phyloP scores from a whole-genome alignment of 2,797 vertebrate genomes.

The Orientallactaga sibirica region DNA sequence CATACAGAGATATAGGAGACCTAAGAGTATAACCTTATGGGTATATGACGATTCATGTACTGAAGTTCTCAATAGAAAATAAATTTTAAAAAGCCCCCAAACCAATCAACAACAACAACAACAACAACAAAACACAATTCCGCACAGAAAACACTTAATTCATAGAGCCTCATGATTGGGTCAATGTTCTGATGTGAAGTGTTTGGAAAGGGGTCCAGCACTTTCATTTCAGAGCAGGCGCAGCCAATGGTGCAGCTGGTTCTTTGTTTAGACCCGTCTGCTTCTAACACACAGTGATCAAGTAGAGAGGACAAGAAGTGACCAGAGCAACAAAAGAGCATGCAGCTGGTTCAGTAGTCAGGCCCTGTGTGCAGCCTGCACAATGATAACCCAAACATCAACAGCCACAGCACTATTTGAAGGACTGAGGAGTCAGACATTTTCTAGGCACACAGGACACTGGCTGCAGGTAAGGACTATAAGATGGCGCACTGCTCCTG shows the following conservation, averaged over 20 bases:
- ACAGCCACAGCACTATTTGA: neutral
- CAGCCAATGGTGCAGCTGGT: neutral
- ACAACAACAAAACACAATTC: neutral
- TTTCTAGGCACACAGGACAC: too few relatives aligned
- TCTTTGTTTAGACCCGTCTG: constrained; percentile 1
- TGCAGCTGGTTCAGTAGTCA: constrained; percentile 8
- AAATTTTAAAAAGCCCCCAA: too few relatives aligned
- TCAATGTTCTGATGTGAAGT: neutral
- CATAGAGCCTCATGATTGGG: neutral
- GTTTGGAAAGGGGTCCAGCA: neutral
- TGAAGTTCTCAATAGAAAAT: too few relatives aligned
- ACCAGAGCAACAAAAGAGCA: neutral
- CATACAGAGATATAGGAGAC: too few relatives aligned
- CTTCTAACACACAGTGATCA: neutral
- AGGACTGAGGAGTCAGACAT: too few relatives aligned
- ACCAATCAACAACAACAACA: too few relatives aligned
- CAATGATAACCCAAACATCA: neutral
- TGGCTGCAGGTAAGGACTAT: too few relatives aligned
- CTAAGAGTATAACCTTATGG: too few relatives aligned
- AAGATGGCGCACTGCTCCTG: too few relatives aligned
- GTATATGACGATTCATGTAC: too few relatives aligned
- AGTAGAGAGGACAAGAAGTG: constrained; percentile 16
- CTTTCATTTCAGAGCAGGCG: neutral
- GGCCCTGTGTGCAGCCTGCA: neutral
- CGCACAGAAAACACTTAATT: neutral